Base-by-base conservation (phyloP, 2,888 invertebrate species). In the Cremastinae sp. region DNA sequence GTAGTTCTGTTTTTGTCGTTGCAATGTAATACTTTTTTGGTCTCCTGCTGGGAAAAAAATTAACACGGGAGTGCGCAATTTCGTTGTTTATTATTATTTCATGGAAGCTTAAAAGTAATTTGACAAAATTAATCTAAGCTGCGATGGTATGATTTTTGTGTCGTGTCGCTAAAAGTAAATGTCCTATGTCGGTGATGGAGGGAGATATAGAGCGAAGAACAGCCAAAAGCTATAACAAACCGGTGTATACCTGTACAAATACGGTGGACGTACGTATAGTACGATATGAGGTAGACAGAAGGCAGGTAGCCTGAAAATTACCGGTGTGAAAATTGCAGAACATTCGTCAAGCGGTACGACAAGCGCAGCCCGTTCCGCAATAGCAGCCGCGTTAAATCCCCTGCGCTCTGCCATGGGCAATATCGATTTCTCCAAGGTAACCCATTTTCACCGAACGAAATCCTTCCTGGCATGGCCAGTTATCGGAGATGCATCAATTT, bases 341-440 rank as follows among this genome's bases (percentile, higher is more conserved):
- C 75, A 79, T 78, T 79, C 73, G 75, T 79, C 79, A 78, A 74
- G 75, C 49, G 69, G 66, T 71, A 53, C 61, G 66, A 72, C 71
- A 66, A 71, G 75, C 71, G 61, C 66, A 56, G 59, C 39, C 55
- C 66, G 71, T 71, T 68, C 66, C 49, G 66, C 71, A 58, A 68
- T 68, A 71, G 71, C 56, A 18, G 18, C 35, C 66, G 41, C 37
- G 71, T 68, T 75, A 62, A 62, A 69, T 37, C 39, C 49, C 16
- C 58, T 22, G 45, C 10, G 20, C 22, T 22, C 41, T 49, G 61
- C 61, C 59, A 55, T 61, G 61, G 49, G 49, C 66, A 55, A 66
- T 71, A 75, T 75, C 66, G 71, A 75, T 71, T 71, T 71, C 71
- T 66, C 66, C 20, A 61, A 71, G 55, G 59, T 72, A 62, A 68